Conservation (phyloP, 2,888 invertebrate species). For the Phengaris alcon region DNA sequence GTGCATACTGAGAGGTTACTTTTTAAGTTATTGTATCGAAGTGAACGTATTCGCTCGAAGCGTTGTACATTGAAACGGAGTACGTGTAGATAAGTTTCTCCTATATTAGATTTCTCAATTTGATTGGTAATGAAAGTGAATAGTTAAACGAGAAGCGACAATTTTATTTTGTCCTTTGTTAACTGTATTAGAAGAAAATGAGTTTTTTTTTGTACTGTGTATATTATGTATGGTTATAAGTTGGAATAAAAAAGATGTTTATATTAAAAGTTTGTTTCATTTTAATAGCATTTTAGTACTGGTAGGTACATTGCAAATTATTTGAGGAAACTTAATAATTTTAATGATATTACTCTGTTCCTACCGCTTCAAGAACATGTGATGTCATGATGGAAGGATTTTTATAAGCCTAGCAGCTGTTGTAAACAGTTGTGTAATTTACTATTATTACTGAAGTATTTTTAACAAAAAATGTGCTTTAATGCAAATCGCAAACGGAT, state of each 20-base stretch:
- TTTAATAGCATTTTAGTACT: constrained; percentile 34
- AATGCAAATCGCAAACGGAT: too few relatives aligned
- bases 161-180: constrained; percentile 76
- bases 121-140: constrained; percentile 68
- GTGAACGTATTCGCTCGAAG: constrained; percentile 76
- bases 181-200: constrained; percentile 78
- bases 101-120: constrained; percentile 76
- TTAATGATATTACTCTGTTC: too few relatives aligned
- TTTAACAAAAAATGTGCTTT: too few relatives aligned
- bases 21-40: constrained; percentile 76
- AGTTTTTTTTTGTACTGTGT: constrained; percentile 90
- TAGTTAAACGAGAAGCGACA: constrained; percentile 70
- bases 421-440: too few relatives aligned
- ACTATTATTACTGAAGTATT: too few relatives aligned
- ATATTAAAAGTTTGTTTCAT: constrained; percentile 65
- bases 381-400: too few relatives aligned
- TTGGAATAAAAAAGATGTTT: constrained; percentile 80
- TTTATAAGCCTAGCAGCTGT: too few relatives aligned
- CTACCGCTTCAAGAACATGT: too few relatives aligned
- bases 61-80: constrained; percentile 74
- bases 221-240: constrained; percentile 89
- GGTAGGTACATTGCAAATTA: background rate
- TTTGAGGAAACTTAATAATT: too few relatives aligned
- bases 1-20: constrained; percentile 77
- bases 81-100: constrained; percentile 78